These are phyloP conservation scores for Hermetia illucens DNA, from an alignment of 1,140 invertebrate genomes.

Conservation along the genomic window DNA sequence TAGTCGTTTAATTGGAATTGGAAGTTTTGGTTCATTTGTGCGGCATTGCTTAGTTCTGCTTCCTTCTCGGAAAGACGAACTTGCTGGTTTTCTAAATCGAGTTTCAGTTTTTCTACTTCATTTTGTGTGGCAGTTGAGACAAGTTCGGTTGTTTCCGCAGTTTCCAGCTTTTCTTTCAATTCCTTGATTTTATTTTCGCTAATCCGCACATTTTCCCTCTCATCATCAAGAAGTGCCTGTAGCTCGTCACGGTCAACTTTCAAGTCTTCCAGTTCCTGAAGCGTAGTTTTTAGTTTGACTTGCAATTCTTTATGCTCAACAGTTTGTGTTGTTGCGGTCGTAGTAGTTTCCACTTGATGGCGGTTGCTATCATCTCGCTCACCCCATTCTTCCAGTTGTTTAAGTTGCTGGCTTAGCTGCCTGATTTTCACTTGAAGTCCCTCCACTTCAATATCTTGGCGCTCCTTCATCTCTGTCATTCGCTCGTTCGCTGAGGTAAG, in stretches of 20 bases:
- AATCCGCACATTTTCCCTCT: conserved; percentile 23
- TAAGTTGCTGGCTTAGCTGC: conserved; percentile 44
- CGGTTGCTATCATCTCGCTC: conserved; percentile 15
- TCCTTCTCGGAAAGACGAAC: conserved; percentile 8
- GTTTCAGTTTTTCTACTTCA: neutral
- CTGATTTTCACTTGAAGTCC: conserved; percentile 53
- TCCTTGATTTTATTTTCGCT: conserved; percentile 6
- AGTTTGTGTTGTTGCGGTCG: neutral
- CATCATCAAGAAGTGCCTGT: conserved; percentile 45
- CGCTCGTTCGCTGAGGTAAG: conserved; percentile 62
- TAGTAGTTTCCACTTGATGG: neutral
- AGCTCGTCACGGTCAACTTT: conserved; percentile 57
- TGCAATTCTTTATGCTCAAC: conserved; percentile 6
- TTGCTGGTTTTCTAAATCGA: neutral
- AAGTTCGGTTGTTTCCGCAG: neutral
- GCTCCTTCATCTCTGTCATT: conserved; percentile 63
- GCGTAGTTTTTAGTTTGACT: conserved; percentile 32
- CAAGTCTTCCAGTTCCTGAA: conserved; percentile 40
- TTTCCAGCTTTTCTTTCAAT: conserved; percentile 20
- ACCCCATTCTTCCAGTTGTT: conserved; percentile 42
- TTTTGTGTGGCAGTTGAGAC: no score
- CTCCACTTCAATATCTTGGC: conserved; percentile 54
- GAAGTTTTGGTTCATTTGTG: conserved; percentile 5
- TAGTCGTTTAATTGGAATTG: conserved; percentile 1
- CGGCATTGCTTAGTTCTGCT: conserved; percentile 10